Evolutionary conservation across 2,888 invertebrate genomes (phyloP).

Genomic region (Pristionchus mayeri): DNA sequence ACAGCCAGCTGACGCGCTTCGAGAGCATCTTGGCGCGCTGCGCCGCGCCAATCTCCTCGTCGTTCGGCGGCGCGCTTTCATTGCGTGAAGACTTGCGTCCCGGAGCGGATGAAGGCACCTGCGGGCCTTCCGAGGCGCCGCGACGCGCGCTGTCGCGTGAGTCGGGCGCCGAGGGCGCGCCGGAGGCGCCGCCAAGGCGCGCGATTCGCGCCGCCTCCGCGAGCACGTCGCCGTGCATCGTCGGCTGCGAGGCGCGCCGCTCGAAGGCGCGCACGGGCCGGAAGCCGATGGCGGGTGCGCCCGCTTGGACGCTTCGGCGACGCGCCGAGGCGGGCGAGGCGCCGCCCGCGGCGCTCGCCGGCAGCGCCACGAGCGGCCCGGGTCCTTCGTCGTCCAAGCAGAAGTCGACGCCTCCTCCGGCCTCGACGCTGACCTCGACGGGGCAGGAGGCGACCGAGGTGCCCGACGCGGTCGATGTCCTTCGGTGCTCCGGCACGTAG

Average conservation of each 20-base stretch:
- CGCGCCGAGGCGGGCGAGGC: conserved; percentile 58
- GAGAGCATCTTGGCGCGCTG: conserved; percentile 66
- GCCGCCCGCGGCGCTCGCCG: conserved; percentile 51
- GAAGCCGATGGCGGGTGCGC: conserved; percentile 73
- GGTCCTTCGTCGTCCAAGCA: conserved; percentile 43
- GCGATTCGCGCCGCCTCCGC: conserved; percentile 29
- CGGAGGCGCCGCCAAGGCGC: neutral
- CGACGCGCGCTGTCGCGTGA: neutral
- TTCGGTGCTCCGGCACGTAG: conserved; percentile 69
- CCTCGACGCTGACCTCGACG: conserved; percentile 54
- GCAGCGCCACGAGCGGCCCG: conserved; percentile 45
- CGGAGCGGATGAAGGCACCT: neutral
- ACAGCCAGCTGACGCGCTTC: conserved; percentile 74
- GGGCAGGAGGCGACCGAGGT: conserved; percentile 70
- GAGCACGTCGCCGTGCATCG: conserved; percentile 53
- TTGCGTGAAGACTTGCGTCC: neutral
- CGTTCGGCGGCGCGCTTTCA: neutral
- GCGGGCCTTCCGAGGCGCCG: conserved; percentile 33
- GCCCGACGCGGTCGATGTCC: conserved; percentile 70
- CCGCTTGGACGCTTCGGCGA: conserved; percentile 70
- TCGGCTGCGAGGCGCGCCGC: conserved; percentile 72
- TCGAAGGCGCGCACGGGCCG: conserved; percentile 66
- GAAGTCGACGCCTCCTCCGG: no score
- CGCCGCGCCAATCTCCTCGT: neutral
- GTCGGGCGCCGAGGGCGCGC: neutral